Conservation (phyloP, 2,113 vertebrate species). For the Eptesicus fuscus region DNA sequence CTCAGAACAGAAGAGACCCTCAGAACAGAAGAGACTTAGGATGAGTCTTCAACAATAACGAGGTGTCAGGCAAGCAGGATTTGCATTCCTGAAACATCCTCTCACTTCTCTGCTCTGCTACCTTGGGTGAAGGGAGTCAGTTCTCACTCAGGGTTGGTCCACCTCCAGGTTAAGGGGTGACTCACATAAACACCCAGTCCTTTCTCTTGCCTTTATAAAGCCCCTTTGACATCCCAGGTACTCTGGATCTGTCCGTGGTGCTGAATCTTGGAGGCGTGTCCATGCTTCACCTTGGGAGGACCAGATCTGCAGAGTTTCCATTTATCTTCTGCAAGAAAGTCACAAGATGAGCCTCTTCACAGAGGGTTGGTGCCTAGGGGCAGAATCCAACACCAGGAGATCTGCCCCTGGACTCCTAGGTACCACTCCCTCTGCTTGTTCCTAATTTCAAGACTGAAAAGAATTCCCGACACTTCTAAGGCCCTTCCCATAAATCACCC, state of each 20-base stretch:
- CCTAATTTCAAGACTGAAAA: constrained; percentile 6
- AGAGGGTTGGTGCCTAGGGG: not conserved
- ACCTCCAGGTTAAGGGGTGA: not conserved
- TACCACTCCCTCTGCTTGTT: not conserved
- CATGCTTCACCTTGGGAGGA: not conserved
- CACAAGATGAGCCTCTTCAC: not conserved
- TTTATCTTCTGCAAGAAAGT: not conserved
- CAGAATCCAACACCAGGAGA: not conserved
- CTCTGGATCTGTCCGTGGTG: constrained; percentile 17
- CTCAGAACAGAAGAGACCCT: not conserved
- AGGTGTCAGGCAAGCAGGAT: not conserved
- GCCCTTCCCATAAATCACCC: not conserved
- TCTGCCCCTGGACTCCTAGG: not conserved
- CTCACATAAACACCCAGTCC: not conserved
- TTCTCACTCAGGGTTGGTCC: not conserved
- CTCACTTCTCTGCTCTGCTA: not conserved
- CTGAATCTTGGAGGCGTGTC: not conserved
- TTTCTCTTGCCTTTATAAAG: not conserved
- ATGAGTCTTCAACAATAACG: not conserved
- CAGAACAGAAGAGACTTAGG: not conserved
- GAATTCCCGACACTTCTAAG: not conserved
- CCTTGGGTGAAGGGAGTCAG: not conserved
- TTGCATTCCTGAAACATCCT: not conserved
- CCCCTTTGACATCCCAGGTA: accelerated
- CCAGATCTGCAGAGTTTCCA: not conserved